Base-by-base conservation (phyloP, 2,888 invertebrate genomes). In the Ariolimax columbianus region DNA sequence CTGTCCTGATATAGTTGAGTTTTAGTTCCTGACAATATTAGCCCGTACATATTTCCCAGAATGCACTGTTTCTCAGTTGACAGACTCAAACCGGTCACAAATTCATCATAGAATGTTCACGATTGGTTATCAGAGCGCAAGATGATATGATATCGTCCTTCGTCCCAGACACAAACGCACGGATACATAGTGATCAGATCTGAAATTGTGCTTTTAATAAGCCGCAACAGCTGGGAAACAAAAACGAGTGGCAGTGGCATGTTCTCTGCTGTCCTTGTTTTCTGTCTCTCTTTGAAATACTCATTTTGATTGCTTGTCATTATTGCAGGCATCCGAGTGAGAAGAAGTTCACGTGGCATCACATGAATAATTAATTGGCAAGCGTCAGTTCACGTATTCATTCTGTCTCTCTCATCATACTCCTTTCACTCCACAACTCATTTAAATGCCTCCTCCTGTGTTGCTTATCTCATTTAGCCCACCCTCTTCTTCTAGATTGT, bases 281-380 rank as follows among this genome's bases (percentile, higher is more conserved):
- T 43, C 36, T 30, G 1, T 43, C n/a, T n/a, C 7, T 43, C 73
- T 43, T 26, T 0, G 47, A 26, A n/a, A 43, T 43, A 19, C 19
- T 33, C 23, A 30, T 70, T 66, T 70, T 75, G 47, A 75, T 75
- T 75, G 75, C 51, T 55, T 33, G 75, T 75, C 75, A 75, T 75
- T 75, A 75, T 47, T 51, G 33, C 75, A 51, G 51, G 2, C 51
- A 51, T 51, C 51, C 33, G 38, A 70, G 43, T 51, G 51, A 47
- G 14, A 6, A 43, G 19, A 51, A 36, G 14, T 14, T 70, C 70
- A 4, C 70, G 36, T 81, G 51, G n/a, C 75, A 75, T 75, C 51
- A 51, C 14, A 75, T 75, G 51, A 51, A 75, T 75, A 51, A 75
- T 75, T 75, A 51, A 75, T 75, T 75, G 75, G 33, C 47, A 33